These are phyloP conservation scores for Caracal caracal DNA, from an alignment of 2,113 vertebrate species.

Conservation along the genomic window DNA sequence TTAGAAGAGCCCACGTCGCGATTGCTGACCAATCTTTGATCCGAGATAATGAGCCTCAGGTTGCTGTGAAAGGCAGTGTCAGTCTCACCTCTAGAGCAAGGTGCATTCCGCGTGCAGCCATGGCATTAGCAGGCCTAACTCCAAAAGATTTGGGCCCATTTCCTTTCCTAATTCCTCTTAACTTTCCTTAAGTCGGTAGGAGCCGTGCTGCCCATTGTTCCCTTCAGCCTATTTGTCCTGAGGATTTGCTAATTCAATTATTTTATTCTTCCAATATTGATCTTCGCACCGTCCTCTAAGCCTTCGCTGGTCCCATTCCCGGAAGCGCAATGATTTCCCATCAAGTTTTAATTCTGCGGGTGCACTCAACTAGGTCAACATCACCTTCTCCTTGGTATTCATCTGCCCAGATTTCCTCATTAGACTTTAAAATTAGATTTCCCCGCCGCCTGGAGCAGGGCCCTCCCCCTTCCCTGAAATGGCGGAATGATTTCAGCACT, in stretches of 20 bases:
- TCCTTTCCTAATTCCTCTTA: constrained; percentile 12
- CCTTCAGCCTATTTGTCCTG: constrained; percentile 58
- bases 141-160: background rate
- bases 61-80: background rate
- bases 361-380: constrained; percentile 67
- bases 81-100: background rate
- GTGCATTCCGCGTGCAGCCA: background rate
- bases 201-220: background rate
- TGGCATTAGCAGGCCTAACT: background rate
- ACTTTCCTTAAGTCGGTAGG: background rate
- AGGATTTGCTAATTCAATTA: constrained; percentile 76
- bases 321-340: constrained; percentile 66
- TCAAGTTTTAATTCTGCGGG: constrained; percentile 67
- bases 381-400: constrained; percentile 57
- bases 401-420: constrained; percentile 67
- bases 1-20: background rate
- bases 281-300: constrained; percentile 46
- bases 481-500: background rate
- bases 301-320: constrained; percentile 40
- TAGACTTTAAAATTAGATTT: constrained; percentile 73
- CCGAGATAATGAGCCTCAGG: background rate
- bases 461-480: constrained; percentile 29
- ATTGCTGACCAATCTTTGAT: background rate
- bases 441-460: background rate
- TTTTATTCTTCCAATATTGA: constrained; percentile 76